Evolutionary conservation across 2,113 vertebrate genomes (phyloP), one percentile per base, ranked within the genome.

Genomic region (Motacilla tschutschensis): DNA sequence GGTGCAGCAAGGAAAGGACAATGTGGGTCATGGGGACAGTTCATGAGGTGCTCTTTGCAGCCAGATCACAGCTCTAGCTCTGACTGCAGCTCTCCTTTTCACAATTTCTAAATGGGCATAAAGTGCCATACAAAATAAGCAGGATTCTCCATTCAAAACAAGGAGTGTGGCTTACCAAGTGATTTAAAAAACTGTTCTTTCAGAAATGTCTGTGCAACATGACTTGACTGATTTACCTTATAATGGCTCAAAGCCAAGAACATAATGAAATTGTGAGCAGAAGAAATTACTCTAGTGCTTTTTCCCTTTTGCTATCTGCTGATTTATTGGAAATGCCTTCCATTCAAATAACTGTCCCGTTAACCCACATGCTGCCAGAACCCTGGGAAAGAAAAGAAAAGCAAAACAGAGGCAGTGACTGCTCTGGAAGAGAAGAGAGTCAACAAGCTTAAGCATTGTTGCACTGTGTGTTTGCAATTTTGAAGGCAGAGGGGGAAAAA

Each of bases 181-280:
- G 69, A 67, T 91, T 89, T 89, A 53, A 93, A 67, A 83, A 93
- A 66, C 85, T 77, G 53, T 79, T 79, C 87, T 89, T 92, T 95
- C 83, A 79, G 89, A 87, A 79, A 53, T 57, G 57, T 53, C 87
- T 87, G 41, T 85, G 79, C 60, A 71, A 92, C 94, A 87, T 48
- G 87, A 85, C 91, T 88, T 87, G 84, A 81, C 76, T 94, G 91
- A 95, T 95, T 92, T 94, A 93, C 93, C 82, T 92, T 85, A 70
- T 41, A 77, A 85, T 74, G 93, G 87, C 89, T 92, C 44, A 87
- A 90, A 92, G 93, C 91, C 94, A 95, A 74, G 57, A 87, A 78
- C 38, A 17, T 93, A 93, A 95, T 93, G 93, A 93, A 93, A 91
- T 91, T 88, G 87, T 95, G 91, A 84, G 82, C 63, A 87, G 87